These are phyloP conservation scores for Pholis gunnellus DNA, from an alignment of 2,113 vertebrate genomes.

Conservation along the genomic window DNA sequence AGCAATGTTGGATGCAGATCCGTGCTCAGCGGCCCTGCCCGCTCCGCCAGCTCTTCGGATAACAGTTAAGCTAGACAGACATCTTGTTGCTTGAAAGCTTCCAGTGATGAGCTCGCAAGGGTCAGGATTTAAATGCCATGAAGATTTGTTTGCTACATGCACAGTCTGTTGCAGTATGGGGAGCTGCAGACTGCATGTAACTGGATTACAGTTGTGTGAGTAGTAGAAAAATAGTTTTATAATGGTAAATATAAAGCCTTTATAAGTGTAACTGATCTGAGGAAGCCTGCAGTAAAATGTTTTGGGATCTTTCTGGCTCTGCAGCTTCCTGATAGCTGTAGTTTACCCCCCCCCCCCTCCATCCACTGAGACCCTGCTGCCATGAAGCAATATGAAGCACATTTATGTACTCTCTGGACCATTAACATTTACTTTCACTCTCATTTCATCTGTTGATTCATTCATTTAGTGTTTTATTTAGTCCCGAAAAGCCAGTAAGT, in stretches of 20 bases:
- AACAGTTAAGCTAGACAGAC: slow-evolving; percentile 47
- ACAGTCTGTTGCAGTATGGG: slow-evolving; percentile 40
- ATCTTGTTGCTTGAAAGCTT: slow-evolving; percentile 61
- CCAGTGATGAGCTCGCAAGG: slow-evolving; percentile 31
- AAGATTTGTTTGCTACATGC: slow-evolving; percentile 43
- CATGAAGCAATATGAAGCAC: neutral
- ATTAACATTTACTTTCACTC: neutral
- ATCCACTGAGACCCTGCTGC: neutral
- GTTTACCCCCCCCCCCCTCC: neutral
- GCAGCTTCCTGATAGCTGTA: neutral
- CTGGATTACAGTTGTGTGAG: slow-evolving; percentile 48
- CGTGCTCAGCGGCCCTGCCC: neutral
- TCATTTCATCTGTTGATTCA: neutral
- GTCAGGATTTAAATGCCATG: slow-evolving; percentile 33
- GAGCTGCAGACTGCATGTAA: slow-evolving; percentile 42
- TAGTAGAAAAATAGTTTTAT: neutral
- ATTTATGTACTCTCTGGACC: neutral
- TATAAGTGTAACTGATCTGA: slow-evolving; percentile 16
- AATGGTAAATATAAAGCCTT: slow-evolving; percentile 1
- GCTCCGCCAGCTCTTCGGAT: slow-evolving; percentile 40
- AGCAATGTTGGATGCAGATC: slow-evolving; percentile 15
- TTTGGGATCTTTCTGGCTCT: neutral
- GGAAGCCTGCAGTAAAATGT: neutral
- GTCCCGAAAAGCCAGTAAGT: neutral
- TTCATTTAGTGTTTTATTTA: neutral